Evolutionary conservation across 1,140 invertebrate genomes (phyloP).

Genomic region (Drosophila kepulauana): DNA sequence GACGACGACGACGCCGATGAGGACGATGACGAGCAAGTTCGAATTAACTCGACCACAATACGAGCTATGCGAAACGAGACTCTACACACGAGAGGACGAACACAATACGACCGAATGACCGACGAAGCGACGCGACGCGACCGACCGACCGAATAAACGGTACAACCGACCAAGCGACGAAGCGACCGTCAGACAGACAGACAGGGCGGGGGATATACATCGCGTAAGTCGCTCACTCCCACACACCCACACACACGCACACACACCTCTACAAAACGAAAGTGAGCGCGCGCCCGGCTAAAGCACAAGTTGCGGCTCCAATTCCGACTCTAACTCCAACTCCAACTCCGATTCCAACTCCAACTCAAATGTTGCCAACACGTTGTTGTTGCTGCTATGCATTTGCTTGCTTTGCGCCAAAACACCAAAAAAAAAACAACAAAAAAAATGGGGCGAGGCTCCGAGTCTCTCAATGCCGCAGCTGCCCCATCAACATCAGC

Average conservation of each 20-base stretch:
- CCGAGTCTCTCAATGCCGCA: constrained; percentile 9
- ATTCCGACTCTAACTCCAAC: constrained; percentile 7
- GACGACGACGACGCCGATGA: constrained; percentile 18
- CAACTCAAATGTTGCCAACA: background rate
- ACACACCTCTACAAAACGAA: constrained; percentile 39
- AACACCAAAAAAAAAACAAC: background rate
- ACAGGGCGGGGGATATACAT: constrained; percentile 4
- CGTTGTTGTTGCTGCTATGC: constrained; percentile 3
- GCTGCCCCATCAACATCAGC: constrained; percentile 19
- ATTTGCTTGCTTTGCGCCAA: constrained; percentile 13
- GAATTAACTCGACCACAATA: constrained; percentile 77
- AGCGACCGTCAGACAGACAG: background rate
- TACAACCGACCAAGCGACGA: background rate
- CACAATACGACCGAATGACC: background rate
- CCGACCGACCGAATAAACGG: constrained; percentile 9
- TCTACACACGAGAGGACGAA: constrained; percentile 13
- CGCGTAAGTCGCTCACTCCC: constrained; percentile 5
- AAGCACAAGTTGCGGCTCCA: constrained; percentile 1
- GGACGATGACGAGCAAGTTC: constrained; percentile 56
- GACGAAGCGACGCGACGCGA: constrained; percentile 8
- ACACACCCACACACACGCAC: constrained; percentile 1
- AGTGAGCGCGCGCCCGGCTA: constrained; percentile 38
- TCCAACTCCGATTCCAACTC: background rate
- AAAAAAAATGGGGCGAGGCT: constrained; percentile 27
- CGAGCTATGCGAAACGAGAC: constrained; percentile 49